Conservation (phyloP, 2,113 vertebrate genomes). For the Phoenicopterus ruber region DNA sequence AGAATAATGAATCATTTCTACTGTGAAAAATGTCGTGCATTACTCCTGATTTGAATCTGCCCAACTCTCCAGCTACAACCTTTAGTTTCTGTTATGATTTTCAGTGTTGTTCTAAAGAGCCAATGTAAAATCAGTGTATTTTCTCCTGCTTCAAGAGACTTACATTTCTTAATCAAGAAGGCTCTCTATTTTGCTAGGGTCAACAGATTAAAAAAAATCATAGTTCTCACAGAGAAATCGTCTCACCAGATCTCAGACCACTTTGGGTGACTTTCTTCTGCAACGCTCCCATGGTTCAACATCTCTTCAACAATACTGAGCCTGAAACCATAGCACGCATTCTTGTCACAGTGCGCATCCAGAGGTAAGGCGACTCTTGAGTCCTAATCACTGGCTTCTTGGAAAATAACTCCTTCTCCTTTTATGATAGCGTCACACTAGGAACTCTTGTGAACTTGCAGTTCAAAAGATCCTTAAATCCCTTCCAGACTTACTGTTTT, state of each 20-base stretch:
- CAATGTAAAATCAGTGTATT: background rate
- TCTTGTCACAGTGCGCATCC: background rate
- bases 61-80: background rate
- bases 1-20: constrained; percentile 40
- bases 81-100: background rate
- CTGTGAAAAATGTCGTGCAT: background rate
- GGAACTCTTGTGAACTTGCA: background rate
- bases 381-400: background rate
- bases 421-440: background rate
- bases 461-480: background rate
- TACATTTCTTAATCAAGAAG: background rate
- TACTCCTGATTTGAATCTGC: background rate
- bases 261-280: background rate
- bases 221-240: background rate
- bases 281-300: background rate
- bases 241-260: background rate
- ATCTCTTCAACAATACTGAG: background rate
- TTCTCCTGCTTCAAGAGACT: background rate
- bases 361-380: background rate
- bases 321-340: background rate
- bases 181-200: background rate
- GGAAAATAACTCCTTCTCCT: background rate
- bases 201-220: background rate
- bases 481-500: background rate
- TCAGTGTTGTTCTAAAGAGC: background rate